A percentile compares a stretch with the other conserved stretches of the same genome.
phyloP scores from a whole-genome alignment of 2,797 vertebrate species.

The Coreius guichenoti region DNA sequence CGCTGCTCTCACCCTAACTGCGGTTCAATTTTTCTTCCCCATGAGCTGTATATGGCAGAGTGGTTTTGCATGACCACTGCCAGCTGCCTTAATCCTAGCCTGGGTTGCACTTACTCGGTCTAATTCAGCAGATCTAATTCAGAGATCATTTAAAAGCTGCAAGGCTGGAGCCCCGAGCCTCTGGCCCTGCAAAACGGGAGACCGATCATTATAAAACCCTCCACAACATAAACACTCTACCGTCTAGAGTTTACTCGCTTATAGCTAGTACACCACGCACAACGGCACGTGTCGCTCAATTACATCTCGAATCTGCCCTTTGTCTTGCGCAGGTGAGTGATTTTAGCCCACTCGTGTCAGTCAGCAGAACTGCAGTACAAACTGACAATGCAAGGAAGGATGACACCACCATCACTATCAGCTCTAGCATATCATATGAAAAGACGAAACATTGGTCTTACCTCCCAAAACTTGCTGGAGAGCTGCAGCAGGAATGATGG shows the following conservation, averaged over 20 bases:
- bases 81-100: conserved; percentile 59
- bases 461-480: conserved; percentile 82
- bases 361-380: conserved; percentile 85
- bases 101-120: conserved; percentile 48
- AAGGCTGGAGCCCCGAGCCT: conserved; percentile 40
- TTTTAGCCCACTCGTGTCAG: conserved; percentile 70
- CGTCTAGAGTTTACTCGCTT: conserved; percentile 1
- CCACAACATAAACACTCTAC: conserved; percentile 1
- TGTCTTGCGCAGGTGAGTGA: conserved; percentile 56
- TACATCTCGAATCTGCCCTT: conserved; percentile 50
- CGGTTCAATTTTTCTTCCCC: conserved; percentile 54
- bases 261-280: neutral
- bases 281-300: neutral
- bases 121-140: conserved; percentile 51
- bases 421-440: conserved; percentile 67
- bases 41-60: conserved; percentile 51
- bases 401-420: conserved; percentile 61
- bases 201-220: conserved; percentile 33
- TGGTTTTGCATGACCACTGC: conserved; percentile 51
- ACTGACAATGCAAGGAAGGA: conserved; percentile 71
- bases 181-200: conserved; percentile 36
- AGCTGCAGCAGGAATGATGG: conserved; percentile 67
- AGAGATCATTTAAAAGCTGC: conserved; percentile 47
- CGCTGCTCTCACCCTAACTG: conserved; percentile 18
- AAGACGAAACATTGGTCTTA: conserved; percentile 72